phyloP scores from a whole-genome alignment of 2,888 invertebrate genomes.

The Himalopsyche tibetana region DNA sequence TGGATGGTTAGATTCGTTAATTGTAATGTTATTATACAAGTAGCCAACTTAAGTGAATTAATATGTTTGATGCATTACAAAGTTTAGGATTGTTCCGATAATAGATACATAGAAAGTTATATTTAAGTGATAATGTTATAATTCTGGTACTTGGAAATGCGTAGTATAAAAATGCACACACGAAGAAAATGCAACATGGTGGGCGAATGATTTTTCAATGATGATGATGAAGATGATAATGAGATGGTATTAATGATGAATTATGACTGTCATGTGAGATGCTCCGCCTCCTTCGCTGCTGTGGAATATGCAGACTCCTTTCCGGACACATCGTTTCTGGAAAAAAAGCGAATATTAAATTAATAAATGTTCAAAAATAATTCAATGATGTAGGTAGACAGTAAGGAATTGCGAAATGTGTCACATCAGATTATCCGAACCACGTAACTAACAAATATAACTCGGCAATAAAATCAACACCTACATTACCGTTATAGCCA shows the following conservation, averaged over 20 bases:
- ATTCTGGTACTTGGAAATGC: constrained; percentile 37
- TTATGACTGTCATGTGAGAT: not conserved
- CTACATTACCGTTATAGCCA: not conserved
- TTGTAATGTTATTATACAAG: too few species aligned
- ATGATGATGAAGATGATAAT: constrained; percentile 22
- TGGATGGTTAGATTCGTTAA: not conserved
- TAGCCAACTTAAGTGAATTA: too few species aligned
- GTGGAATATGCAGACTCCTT: constrained; percentile 24
- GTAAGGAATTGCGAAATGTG: not conserved
- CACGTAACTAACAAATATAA: constrained; percentile 22
- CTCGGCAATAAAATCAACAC: constrained; percentile 26
- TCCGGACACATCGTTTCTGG: constrained; percentile 12
- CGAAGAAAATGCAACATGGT: constrained; percentile 34
- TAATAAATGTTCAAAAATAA: not conserved
- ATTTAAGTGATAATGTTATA: not conserved
- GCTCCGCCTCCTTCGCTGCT: constrained; percentile 4
- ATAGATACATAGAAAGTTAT: too few species aligned
- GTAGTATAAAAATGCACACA: constrained; percentile 43
- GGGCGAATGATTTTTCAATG: constrained; percentile 5
- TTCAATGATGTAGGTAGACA: not conserved
- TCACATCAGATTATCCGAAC: not conserved
- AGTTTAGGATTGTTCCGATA: too few species aligned
- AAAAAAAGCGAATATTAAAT: not conserved
- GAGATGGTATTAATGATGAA: not conserved
- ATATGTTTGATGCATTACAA: too few species aligned